phyloP scores from a whole-genome alignment of 2,888 invertebrate genomes.

The Galerucella calmariensis region DNA sequence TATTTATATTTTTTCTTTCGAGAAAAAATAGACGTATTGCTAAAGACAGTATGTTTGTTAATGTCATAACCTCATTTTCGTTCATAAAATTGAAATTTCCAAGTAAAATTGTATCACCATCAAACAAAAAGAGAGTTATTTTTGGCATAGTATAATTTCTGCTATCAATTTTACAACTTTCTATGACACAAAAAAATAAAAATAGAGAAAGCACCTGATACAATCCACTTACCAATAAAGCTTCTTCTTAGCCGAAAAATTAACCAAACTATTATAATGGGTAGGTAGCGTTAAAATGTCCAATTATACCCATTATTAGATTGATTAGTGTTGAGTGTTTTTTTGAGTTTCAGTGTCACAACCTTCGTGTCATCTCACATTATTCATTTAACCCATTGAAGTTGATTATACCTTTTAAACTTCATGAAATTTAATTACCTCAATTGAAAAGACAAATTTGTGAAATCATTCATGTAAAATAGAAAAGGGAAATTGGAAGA shows the following conservation, averaged over 20 bases:
- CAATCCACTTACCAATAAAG: too few species aligned
- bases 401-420: conserved; percentile 14
- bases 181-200: too few species aligned
- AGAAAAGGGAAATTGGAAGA: neutral
- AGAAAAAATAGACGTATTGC: too few species aligned
- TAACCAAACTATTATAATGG: conserved; percentile 5
- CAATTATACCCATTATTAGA: conserved; percentile 31
- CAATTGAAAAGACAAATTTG: neutral
- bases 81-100: too few species aligned
- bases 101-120: too few species aligned
- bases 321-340: conserved; percentile 15
- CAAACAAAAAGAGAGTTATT: too few species aligned
- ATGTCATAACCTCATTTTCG: too few species aligned
- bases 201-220: too few species aligned
- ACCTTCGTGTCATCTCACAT: conserved; percentile 24
- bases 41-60: too few species aligned
- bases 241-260: neutral
- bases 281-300: conserved; percentile 9
- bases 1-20: too few species aligned
- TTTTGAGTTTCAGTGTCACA: conserved; percentile 33
- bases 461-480: neutral
- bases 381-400: conserved; percentile 22
- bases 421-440: neutral
- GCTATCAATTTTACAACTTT: too few species aligned
- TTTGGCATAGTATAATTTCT: too few species aligned